Base-by-base conservation (phyloP, 2,797 vertebrate genomes). In the Malurus splendens region DNA sequence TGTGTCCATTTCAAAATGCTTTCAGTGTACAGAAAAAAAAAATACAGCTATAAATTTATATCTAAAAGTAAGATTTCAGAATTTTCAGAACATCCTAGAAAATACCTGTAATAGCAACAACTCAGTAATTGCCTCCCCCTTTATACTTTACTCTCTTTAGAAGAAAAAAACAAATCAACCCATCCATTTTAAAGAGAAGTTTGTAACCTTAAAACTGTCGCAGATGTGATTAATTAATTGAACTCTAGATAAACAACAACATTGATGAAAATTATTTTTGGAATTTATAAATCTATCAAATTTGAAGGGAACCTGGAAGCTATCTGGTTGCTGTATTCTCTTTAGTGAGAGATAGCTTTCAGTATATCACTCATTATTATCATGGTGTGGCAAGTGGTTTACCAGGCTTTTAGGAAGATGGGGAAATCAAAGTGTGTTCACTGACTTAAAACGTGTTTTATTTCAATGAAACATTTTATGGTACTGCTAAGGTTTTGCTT, bases 91-190 rank as follows among this genome's bases (percentile, higher is more conserved):
- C 5, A 73, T 3, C 22, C 52, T 65, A 24, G 73, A 61, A 74
- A 38, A 2, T 7, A 33, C 2, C 52, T 66, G 12, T 18, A 77
- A 44, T 1, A 64, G 14, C 45, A 68, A 28, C 2, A 59, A 30
- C 12, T 50, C 54, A 6, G 6, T 28, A 62, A 51, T 23, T 55
- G 5, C 2, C 3, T 42, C 12, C 2, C 4, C 10, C 8, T 65
- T 30, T 47, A 61, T 19, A 5, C 1, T 66, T 77, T 44, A 36
- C 8, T 54, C 2, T 25, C 19, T 23, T 23, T 27, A 79, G 17
- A 85, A 72, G 44, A 65, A 56, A 11, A 2, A 2, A 7, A 5
- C 22, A 44, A n/a, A 14, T 7, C 3, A 42, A 36, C 0, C 1
- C 7, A 71, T 10, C 3, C 5, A 18, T 41, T 77, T 51, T 79